Evolutionary conservation across 1,140 invertebrate genomes (phyloP).

Genomic region (Medauroidea extradentata): DNA sequence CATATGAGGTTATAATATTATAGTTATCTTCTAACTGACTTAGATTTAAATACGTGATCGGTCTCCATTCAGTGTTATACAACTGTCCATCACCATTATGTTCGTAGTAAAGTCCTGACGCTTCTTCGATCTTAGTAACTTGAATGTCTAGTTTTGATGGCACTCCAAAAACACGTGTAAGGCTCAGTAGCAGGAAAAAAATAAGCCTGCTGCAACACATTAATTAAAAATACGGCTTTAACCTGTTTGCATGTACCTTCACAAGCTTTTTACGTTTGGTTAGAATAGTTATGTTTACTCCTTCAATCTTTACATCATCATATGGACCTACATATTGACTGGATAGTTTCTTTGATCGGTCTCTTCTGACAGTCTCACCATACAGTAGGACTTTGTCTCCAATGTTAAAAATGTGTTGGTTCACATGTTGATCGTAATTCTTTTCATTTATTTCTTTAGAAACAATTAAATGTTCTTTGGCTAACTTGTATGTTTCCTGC

Average conservation of each 20-base stretch:
- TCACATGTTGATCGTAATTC: neutral
- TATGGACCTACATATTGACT: neutral
- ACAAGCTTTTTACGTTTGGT: neutral
- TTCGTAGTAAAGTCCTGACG: neutral
- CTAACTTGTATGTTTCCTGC: neutral
- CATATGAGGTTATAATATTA: neutral
- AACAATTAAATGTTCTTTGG: neutral
- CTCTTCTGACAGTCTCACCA: neutral
- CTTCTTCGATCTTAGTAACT: neutral
- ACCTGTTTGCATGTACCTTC: conserved; percentile 3
- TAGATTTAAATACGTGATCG: neutral
- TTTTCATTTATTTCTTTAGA: neutral
- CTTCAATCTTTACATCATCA: neutral
- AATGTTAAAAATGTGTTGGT: neutral
- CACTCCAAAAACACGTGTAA: neutral
- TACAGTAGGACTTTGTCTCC: neutral
- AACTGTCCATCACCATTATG: neutral
- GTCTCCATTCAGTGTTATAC: neutral
- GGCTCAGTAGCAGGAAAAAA: neutral
- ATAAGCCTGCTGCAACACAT: neutral
- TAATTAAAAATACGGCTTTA: neutral
- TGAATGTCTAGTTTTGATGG: neutral
- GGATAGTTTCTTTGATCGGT: neutral
- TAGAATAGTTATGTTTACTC: neutral
- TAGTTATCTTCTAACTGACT: neutral